These are phyloP conservation scores for Siniperca scherzeri DNA, from an alignment of 2,797 vertebrate species.

Conservation along the genomic window DNA sequence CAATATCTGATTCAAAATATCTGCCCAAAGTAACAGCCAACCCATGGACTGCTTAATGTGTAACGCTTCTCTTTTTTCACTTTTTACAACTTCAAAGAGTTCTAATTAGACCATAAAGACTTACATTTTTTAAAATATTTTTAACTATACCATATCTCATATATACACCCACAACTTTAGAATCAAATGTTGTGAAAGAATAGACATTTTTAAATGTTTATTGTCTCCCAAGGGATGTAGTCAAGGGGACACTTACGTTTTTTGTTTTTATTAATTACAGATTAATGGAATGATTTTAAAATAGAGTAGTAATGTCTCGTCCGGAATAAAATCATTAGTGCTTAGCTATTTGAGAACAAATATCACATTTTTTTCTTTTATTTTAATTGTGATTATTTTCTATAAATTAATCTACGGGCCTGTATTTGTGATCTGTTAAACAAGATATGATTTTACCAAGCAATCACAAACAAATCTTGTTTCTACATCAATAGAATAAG, in stretches of 20 bases:
- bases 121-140: not conserved
- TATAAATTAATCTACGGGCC: not conserved
- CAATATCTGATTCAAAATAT: not conserved
- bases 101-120: not conserved
- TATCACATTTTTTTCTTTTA: no score
- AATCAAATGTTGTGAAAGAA: not conserved
- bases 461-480: no score
- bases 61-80: not conserved
- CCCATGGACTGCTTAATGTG: not conserved
- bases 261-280: constrained; percentile 21
- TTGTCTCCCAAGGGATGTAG: not conserved
- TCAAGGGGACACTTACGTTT: not conserved
- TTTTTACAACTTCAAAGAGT: not conserved
- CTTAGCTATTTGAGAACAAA: not conserved
- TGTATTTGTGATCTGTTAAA: not conserved
- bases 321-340: not conserved
- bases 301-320: not conserved
- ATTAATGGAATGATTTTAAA: constrained; percentile 11
- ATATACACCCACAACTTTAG: not conserved
- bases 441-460: not conserved
- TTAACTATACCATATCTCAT: constrained; percentile 1
- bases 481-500: not conserved
- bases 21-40: not conserved
- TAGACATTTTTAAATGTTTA: not conserved
- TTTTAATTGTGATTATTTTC: not conserved